A percentile compares a stretch with the other conserved stretches of the same genome.
Conservation (phyloP, 2,888 invertebrate species). For the Xestobium rufovillosum region DNA sequence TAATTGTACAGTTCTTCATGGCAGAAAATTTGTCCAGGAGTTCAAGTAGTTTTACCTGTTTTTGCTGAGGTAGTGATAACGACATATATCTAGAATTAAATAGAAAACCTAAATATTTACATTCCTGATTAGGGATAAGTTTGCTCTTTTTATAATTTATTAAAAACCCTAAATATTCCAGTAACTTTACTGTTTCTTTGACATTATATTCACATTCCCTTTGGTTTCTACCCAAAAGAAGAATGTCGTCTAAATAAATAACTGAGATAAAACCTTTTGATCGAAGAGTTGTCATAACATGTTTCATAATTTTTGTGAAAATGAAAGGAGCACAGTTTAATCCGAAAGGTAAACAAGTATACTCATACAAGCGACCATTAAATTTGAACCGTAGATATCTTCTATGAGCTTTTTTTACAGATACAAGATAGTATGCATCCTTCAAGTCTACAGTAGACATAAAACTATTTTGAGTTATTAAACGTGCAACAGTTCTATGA, state of each 20-base stretch:
- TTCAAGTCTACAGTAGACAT: constrained; percentile 16
- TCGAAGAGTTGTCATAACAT: constrained; percentile 20
- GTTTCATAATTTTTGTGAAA: constrained; percentile 24
- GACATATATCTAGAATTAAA: constrained; percentile 12
- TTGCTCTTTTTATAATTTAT: constrained; percentile 18
- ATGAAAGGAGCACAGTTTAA: constrained; percentile 15
- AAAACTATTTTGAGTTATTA: constrained; percentile 11
- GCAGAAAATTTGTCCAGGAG: too few species aligned
- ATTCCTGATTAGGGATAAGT: constrained; percentile 14
- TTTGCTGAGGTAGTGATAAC: constrained; percentile 11
- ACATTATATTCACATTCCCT: constrained; percentile 14
- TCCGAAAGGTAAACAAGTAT: constrained; percentile 17
- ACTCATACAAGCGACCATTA: constrained; percentile 14
- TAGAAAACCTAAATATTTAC: constrained; percentile 19
- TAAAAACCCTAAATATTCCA: constrained; percentile 17
- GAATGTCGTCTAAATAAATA: constrained; percentile 25
- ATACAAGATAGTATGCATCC: constrained; percentile 17
- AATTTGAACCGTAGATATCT: constrained; percentile 16
- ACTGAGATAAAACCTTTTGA: constrained; percentile 19
- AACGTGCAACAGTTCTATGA: constrained; percentile 5
- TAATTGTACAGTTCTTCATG: constrained; percentile 18
- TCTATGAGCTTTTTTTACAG: constrained; percentile 10
- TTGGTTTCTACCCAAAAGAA: constrained; percentile 17
- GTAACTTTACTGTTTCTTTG: constrained; percentile 4
- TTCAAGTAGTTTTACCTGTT: too few species aligned